Conservation (phyloP, 1,140 invertebrate genomes). For the Papilio polytes region DNA sequence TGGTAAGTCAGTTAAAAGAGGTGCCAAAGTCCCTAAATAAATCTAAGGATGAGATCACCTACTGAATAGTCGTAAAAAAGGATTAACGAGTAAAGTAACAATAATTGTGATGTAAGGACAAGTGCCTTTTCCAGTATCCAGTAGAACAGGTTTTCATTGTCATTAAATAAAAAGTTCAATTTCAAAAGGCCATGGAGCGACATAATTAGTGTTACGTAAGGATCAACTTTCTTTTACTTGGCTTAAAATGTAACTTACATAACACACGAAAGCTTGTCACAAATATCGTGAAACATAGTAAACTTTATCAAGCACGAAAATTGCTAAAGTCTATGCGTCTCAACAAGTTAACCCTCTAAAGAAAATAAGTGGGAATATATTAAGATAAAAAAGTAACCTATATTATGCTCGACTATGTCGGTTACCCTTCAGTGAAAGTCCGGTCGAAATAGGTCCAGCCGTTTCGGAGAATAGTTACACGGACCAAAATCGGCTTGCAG, state of each 20-base stretch:
- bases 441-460: too few relatives aligned
- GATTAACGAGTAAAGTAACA: background rate
- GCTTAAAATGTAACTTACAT: background rate
- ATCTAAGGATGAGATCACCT: too few relatives aligned
- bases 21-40: too few relatives aligned
- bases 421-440: too few relatives aligned
- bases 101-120: background rate
- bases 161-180: background rate
- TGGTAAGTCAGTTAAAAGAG: too few relatives aligned
- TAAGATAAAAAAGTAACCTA: too few relatives aligned
- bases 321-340: background rate
- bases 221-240: background rate
- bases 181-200: background rate
- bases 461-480: too few relatives aligned
- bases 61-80: background rate
- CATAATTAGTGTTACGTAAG: constrained; percentile 8
- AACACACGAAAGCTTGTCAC: constrained; percentile 10
- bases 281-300: background rate
- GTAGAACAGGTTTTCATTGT: background rate
- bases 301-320: background rate
- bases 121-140: background rate
- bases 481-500: too few relatives aligned
- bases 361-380: background rate
- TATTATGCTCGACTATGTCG: too few relatives aligned
- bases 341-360: background rate